Evolutionary conservation across 2,888 invertebrate species (phyloP).

Genomic region (Platypus cylindrus): DNA sequence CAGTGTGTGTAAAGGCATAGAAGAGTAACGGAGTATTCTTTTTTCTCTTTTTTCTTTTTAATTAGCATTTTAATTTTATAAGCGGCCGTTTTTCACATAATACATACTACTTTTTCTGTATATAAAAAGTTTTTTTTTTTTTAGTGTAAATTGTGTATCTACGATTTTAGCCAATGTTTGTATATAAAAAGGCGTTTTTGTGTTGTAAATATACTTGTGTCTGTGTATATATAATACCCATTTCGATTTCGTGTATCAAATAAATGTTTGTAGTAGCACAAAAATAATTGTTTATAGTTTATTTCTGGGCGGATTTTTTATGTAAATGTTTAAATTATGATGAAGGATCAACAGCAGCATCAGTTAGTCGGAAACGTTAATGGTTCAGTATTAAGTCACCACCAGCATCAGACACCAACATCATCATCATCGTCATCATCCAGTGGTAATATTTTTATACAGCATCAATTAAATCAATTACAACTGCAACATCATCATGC

Average conservation of each 20-base stretch:
- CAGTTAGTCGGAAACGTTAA: too few species aligned
- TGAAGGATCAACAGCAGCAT: slow-evolving; percentile 35
- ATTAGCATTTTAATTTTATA: too few species aligned
- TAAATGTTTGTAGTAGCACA: slow-evolving; percentile 36
- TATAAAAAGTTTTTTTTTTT: too few species aligned
- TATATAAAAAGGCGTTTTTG: slow-evolving; percentile 26
- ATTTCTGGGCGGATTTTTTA: slow-evolving; percentile 17
- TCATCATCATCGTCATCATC: too few species aligned
- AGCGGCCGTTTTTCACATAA: too few species aligned
- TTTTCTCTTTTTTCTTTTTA: too few species aligned
- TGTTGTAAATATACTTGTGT: slow-evolving; percentile 29
- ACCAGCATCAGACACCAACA: too few species aligned
- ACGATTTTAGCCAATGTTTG: slow-evolving; percentile 31
- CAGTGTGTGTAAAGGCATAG: too few species aligned
- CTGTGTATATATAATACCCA: slow-evolving; percentile 31
- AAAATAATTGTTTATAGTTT: slow-evolving; percentile 34
- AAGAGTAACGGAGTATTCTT: too few species aligned
- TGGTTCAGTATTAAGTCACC: too few species aligned
- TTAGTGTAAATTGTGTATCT: slow-evolving; percentile 34
- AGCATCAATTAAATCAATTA: slow-evolving; percentile 34
- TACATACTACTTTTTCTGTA: too few species aligned
- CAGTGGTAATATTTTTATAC: slow-evolving; percentile 28
- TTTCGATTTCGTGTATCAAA: slow-evolving; percentile 32
- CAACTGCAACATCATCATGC: slow-evolving; percentile 28
- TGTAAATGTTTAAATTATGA: slow-evolving; percentile 36